phyloP scores from a whole-genome alignment of 2,797 vertebrate genomes.

The Thalassophryne amazonica region DNA sequence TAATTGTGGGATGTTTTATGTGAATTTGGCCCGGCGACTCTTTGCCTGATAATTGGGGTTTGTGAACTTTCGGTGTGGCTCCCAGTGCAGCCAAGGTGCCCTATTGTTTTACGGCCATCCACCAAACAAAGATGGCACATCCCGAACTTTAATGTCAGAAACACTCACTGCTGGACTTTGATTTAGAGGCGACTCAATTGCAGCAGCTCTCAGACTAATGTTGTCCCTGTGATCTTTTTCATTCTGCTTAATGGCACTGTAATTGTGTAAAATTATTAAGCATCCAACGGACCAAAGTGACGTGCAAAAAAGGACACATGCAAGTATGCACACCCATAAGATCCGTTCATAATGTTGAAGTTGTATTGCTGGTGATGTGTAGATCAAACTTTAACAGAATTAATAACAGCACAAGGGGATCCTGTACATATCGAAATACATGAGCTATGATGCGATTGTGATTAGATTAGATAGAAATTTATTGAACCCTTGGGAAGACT shows the following conservation, averaged over 20 bases:
- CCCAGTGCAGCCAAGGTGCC: conserved; percentile 35
- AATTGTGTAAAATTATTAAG: conserved; percentile 60
- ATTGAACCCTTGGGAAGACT: too few species aligned
- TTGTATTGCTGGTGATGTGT: conserved; percentile 1
- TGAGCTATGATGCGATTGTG: too few species aligned
- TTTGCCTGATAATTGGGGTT: conserved; percentile 10
- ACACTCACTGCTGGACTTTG: conserved; percentile 30
- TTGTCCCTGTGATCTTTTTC: conserved; percentile 44
- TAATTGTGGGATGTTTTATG: conserved; percentile 15
- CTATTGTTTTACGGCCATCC: conserved; percentile 43
- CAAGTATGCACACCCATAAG: not conserved
- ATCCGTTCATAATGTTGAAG: not conserved
- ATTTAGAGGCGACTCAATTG: conserved; percentile 49
- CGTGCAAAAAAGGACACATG: not conserved
- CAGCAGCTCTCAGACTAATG: conserved; percentile 47
- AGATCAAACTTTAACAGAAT: too few species aligned
- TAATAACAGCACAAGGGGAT: too few species aligned
- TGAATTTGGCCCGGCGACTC: conserved; percentile 23
- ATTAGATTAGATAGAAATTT: too few species aligned
- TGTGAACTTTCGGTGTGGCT: not conserved
- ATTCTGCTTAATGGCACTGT: conserved; percentile 55
- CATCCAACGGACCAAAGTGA: conserved; percentile 22
- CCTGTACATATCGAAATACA: too few species aligned
- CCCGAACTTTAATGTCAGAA: conserved; percentile 35
- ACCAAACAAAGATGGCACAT: conserved; percentile 48